Evolutionary conservation across 2,797 vertebrate genomes (phyloP).

Genomic region (Prionace glauca): DNA sequence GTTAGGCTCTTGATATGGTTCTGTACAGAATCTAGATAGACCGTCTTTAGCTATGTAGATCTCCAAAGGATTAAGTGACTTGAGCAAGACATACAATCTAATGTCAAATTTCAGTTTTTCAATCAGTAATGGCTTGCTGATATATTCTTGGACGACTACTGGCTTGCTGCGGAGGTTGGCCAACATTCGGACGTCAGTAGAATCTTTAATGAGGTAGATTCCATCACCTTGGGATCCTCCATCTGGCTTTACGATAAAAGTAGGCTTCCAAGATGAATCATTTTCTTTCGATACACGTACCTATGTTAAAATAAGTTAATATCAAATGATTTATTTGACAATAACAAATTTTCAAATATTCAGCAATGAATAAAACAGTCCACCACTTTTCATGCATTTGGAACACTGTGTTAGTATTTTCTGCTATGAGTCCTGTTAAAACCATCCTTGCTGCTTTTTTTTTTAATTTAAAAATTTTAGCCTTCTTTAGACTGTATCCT

Average conservation of each 20-base stretch:
- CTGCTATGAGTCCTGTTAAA: not conserved
- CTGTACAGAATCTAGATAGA: slow-evolving; percentile 91
- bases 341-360: not conserved
- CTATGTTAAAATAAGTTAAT: slow-evolving; percentile 50
- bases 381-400: not conserved
- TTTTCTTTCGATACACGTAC: slow-evolving; percentile 74
- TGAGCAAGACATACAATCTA: slow-evolving; percentile 88
- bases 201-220: slow-evolving; percentile 97
- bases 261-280: slow-evolving; percentile 69
- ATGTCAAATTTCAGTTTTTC: slow-evolving; percentile 98
- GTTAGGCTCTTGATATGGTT: slow-evolving; percentile 87
- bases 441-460: not conserved
- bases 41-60: slow-evolving; percentile 96
- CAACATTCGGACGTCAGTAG: slow-evolving; percentile 68
- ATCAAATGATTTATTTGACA: not conserved
- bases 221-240: slow-evolving; percentile 92
- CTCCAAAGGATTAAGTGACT: slow-evolving; percentile 85
- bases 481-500: not conserved
- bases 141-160: slow-evolving; percentile 89
- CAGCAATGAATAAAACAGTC: not conserved
- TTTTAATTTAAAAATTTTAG: not conserved
- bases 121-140: slow-evolving; percentile 83
- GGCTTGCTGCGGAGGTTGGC: slow-evolving; percentile 71
- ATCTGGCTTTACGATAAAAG: slow-evolving; percentile 94
- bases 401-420: not conserved